These are phyloP conservation scores for Tolmerus cingulatus DNA, from an alignment of 2,888 invertebrate genomes.

Conservation along the genomic window DNA sequence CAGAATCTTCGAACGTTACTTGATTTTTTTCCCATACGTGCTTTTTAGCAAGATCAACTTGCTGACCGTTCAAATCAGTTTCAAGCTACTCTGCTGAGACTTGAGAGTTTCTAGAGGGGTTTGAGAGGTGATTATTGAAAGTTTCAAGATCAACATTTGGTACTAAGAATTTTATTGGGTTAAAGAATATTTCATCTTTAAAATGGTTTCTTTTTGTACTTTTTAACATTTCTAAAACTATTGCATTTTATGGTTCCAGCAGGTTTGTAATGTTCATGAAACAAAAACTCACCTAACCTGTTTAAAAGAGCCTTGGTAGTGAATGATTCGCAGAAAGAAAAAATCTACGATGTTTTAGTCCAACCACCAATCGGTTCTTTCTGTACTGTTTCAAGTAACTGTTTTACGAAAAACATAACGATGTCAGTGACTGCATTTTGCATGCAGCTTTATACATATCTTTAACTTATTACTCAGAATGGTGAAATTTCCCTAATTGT, in stretches of 20 bases:
- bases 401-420: background rate
- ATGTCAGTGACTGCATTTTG: background rate
- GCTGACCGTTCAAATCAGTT: background rate
- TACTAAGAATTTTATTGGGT: background rate
- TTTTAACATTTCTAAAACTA: background rate
- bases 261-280: background rate
- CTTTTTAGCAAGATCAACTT: background rate
- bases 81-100: background rate
- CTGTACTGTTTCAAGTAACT: background rate
- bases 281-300: slow-evolving; percentile 12
- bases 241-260: background rate
- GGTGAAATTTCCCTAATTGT: background rate
- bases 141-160: background rate
- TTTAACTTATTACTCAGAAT: background rate
- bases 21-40: background rate
- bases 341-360: slow-evolving; percentile 3
- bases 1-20: background rate
- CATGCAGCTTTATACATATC: background rate
- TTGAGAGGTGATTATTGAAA: background rate
- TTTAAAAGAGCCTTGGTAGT: slow-evolving; percentile 6
- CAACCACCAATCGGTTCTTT: background rate
- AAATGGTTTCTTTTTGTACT: background rate
- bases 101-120: background rate
- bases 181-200: background rate
- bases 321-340: background rate